Percentiles rank a stretch among this genome's conserved stretches.
These are phyloP conservation scores for Carollia perspicillata DNA, from an alignment of 2,113 vertebrate species.

Conservation along the genomic window DNA sequence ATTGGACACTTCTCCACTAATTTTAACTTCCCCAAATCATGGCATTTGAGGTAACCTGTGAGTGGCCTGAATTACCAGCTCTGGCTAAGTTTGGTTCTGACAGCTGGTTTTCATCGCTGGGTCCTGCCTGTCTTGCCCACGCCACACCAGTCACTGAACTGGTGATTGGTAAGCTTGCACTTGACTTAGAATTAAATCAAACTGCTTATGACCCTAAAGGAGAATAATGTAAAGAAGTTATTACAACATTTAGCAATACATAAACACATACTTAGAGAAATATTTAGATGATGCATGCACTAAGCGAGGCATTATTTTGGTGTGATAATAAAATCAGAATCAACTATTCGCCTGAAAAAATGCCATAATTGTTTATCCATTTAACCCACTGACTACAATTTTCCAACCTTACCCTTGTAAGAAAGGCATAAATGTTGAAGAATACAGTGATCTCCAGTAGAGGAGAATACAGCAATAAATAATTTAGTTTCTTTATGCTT, in stretches of 20 bases:
- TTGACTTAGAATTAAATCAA: slow-evolving; percentile 1
- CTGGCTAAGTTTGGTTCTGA: background rate
- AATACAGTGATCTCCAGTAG: slow-evolving; percentile 12
- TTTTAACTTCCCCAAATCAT: background rate
- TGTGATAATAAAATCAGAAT: slow-evolving; percentile 14
- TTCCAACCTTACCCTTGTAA: slow-evolving; percentile 34
- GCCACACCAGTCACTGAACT: background rate
- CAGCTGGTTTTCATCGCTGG: background rate
- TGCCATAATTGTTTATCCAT: slow-evolving; percentile 53
- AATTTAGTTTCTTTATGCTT: slow-evolving; percentile 63
- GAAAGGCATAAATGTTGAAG: slow-evolving; percentile 65
- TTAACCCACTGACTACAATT: slow-evolving; percentile 21
- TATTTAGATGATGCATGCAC: background rate
- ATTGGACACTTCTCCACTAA: background rate
- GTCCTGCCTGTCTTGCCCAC: background rate
- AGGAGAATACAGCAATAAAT: slow-evolving; percentile 65
- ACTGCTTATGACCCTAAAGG: background rate
- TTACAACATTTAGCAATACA: background rate
- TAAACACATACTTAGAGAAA: background rate
- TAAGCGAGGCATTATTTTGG: background rate
- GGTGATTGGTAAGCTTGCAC: background rate
- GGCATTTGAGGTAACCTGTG: background rate
- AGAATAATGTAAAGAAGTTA: background rate
- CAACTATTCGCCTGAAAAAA: slow-evolving; percentile 52
- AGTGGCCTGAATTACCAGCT: background rate